Conservation (phyloP, 2,888 invertebrate genomes). For the Eupithecia dodoneata region DNA sequence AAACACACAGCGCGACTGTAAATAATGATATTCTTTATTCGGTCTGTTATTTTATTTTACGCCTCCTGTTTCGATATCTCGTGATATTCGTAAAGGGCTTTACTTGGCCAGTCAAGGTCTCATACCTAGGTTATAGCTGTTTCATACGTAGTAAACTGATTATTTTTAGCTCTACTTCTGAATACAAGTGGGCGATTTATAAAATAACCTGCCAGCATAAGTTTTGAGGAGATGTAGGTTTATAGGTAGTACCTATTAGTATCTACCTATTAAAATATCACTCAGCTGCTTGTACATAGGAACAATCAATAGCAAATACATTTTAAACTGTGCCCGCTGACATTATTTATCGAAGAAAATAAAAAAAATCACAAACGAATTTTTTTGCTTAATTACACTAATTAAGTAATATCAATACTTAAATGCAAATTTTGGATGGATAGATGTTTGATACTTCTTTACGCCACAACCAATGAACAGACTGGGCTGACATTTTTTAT, state of each 20-base stretch:
- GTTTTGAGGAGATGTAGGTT: not conserved
- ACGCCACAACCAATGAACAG: not conserved
- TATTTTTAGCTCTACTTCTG: not conserved
- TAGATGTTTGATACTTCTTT: not conserved
- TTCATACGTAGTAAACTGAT: not conserved
- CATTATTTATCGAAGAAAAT: not conserved
- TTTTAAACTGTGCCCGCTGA: not conserved
- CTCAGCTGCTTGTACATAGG: not conserved
- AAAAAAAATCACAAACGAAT: not conserved
- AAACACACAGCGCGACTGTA: not conserved
- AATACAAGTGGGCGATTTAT: not conserved
- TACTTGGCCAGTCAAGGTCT: conserved; percentile 1
- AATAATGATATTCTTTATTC: not conserved
- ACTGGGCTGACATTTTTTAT: not conserved
- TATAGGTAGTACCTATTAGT: too few species aligned
- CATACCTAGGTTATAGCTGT: not conserved
- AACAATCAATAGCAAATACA: not conserved
- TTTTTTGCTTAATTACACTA: not conserved
- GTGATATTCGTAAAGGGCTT: conserved; percentile 6
- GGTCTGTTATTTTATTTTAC: not conserved
- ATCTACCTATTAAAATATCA: too few species aligned
- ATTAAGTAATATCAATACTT: not conserved
- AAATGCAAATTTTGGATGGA: not conserved
- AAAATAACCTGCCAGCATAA: not conserved
- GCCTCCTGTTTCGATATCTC: not conserved